Percentiles rank a stretch among this genome's conserved stretches.
phyloP scores from a whole-genome alignment of 2,113 vertebrate species.

The Pygoscelis antarcticus region DNA sequence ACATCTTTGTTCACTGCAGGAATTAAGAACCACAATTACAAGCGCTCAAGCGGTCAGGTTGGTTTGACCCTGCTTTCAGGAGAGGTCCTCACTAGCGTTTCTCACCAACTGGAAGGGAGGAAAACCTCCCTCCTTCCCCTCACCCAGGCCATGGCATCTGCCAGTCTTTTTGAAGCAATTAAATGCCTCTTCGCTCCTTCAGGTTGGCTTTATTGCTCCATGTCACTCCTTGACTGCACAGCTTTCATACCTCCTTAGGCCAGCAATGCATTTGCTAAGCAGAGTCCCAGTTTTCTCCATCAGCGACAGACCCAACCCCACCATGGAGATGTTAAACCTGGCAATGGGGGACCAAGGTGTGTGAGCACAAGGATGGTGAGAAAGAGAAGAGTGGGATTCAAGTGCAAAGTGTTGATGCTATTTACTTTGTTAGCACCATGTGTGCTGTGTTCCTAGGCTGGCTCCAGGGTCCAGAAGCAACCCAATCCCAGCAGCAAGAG shows the following conservation, averaged over 20 bases:
- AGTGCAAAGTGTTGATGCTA: too few relatives aligned
- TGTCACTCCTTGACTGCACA: background rate
- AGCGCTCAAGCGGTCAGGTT: background rate
- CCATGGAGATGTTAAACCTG: background rate
- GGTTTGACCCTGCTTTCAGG: background rate
- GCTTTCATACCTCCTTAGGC: background rate
- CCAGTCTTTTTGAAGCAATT: background rate
- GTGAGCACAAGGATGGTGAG: background rate
- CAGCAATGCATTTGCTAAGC: background rate
- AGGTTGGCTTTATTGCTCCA: background rate
- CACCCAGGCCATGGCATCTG: background rate
- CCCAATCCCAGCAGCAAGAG: background rate
- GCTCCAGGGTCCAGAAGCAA: background rate
- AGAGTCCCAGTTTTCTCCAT: background rate
- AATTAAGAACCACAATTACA: background rate
- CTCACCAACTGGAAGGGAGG: background rate
- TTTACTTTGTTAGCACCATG: accelerated
- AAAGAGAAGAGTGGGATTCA: background rate
- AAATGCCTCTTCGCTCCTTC: background rate
- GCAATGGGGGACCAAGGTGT: background rate
- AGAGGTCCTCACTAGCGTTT: background rate
- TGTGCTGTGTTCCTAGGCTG: background rate
- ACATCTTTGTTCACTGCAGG: background rate
- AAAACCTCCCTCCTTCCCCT: background rate
- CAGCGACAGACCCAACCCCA: background rate